phyloP scores from a whole-genome alignment of 92 coral and sea anemone genomes.

The Zoanthus solanderi region DNA sequence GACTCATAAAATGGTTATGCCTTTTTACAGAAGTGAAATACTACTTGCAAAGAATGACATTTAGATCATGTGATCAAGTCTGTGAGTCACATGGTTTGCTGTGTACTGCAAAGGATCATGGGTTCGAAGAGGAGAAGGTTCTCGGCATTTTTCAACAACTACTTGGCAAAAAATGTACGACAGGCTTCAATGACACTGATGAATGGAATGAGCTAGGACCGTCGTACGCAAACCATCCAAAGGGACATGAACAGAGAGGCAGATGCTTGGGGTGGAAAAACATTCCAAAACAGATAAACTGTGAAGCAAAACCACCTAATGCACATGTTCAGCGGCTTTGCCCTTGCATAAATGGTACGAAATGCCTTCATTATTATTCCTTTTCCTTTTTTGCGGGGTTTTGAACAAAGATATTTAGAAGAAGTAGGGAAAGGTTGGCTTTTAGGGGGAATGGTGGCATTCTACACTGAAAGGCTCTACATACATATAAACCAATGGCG shows the following conservation, averaged over 20 bases:
- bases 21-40: not conserved
- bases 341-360: conserved; percentile 2
- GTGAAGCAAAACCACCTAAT: not conserved
- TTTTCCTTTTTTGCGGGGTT: not conserved
- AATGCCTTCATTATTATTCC: not conserved
- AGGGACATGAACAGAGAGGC: not conserved
- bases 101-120: conserved; percentile 20
- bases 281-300: not conserved
- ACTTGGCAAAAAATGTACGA: not conserved
- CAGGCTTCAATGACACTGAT: conserved; percentile 16
- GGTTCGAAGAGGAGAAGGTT: not conserved
- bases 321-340: not conserved
- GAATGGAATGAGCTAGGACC: not conserved
- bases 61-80: not conserved
- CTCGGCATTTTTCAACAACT: not conserved
- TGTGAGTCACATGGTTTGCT: conserved; percentile 19
- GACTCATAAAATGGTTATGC: not conserved
- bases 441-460: too few species aligned
- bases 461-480: too few species aligned
- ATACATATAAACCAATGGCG: too few species aligned
- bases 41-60: not conserved
- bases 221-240: not conserved
- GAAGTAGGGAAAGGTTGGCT: too few species aligned
- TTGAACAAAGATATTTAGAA: not conserved
- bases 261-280: not conserved